Conservation (phyloP, 2,888 invertebrate species). For the Platycheirus albimanus region DNA sequence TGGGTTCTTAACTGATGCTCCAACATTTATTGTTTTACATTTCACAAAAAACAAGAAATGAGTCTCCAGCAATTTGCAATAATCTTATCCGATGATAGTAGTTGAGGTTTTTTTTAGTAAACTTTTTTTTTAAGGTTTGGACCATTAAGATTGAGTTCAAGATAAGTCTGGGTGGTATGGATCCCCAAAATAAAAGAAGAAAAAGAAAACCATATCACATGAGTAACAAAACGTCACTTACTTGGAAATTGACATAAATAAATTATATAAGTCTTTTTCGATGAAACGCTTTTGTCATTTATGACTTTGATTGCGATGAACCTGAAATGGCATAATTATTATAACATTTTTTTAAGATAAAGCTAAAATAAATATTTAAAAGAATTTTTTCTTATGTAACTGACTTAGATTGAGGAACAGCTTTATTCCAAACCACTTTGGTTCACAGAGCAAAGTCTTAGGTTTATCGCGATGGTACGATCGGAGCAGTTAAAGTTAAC, state of each 20-base stretch:
- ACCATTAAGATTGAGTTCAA: conserved; percentile 65
- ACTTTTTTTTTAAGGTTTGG: conserved; percentile 32
- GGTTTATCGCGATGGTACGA: no score
- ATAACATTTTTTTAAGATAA: no score
- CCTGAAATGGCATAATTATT: no score
- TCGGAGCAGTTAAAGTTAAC: neutral
- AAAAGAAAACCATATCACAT: conserved; percentile 6
- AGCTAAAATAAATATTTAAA: no score
- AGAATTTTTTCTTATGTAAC: no score
- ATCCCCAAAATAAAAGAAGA: conserved; percentile 30
- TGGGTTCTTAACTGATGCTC: conserved; percentile 68
- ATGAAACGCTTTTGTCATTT: neutral
- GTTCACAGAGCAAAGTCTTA: no score
- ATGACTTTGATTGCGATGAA: neutral
- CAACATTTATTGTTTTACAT: conserved; percentile 72
- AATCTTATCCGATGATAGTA: conserved; percentile 57
- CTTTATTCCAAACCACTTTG: no score
- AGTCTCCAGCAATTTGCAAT: conserved; percentile 70
- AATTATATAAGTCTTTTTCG: conserved; percentile 1
- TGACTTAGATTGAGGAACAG: no score
- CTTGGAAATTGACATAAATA: conserved; percentile 65
- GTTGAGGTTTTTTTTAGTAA: conserved; percentile 5
- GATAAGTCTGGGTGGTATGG: conserved; percentile 71
- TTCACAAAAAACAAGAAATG: conserved; percentile 68
- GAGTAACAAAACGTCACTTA: conserved; percentile 57